A percentile compares a stretch with the other conserved stretches of the same genome.
These are phyloP conservation scores for Lithobates sylvaticus DNA, from an alignment of 2,797 vertebrate species.

Conservation along the genomic window DNA sequence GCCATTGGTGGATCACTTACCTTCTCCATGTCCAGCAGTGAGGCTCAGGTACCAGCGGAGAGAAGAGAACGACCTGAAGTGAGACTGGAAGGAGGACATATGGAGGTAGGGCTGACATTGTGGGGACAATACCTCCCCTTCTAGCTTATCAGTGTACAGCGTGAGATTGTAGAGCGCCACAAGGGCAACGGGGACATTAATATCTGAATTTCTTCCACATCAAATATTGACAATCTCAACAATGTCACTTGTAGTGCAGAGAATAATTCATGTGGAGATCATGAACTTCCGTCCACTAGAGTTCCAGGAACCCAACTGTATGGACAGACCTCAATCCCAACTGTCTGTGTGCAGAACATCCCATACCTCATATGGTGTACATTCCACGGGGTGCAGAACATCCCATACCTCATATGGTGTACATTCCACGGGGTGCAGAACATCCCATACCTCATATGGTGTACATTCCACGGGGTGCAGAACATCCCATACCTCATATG, in stretches of 20 bases:
- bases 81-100: not conserved
- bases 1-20: conserved; percentile 5
- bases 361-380: no score
- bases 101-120: conserved; percentile 19
- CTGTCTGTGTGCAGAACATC: no score
- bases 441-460: no score
- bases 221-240: conserved; percentile 48
- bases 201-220: not conserved
- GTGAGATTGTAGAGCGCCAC: conserved; percentile 1
- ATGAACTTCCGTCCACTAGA: not conserved
- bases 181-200: conserved; percentile 25
- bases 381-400: no score
- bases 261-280: not conserved
- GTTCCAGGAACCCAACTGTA: no score
- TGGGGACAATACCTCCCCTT: conserved; percentile 20
- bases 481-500: no score
- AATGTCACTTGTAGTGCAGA: conserved; percentile 9
- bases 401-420: no score
- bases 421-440: no score
- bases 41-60: not conserved
- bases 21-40: conserved; percentile 16
- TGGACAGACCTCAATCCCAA: no score
- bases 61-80: no score
- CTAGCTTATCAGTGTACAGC: not conserved
- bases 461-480: no score